Evolutionary conservation across 1,140 invertebrate species (phyloP).

Genomic region (Ceratosolen fusciceps): DNA sequence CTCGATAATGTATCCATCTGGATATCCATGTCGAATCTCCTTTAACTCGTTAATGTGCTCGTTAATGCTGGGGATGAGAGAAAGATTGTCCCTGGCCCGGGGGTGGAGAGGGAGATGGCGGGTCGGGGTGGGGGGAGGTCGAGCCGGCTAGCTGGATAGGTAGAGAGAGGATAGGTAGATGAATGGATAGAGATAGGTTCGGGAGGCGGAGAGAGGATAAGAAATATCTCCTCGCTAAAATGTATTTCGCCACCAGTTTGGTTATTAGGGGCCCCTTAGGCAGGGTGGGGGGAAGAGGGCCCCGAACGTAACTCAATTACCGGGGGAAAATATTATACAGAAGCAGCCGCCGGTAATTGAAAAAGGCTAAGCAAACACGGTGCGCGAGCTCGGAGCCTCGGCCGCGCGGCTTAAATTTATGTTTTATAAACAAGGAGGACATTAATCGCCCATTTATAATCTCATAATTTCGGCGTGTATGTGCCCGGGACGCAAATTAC

Average conservation of each 20-base stretch:
- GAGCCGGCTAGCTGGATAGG: too few species aligned
- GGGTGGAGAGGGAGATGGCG: too few species aligned
- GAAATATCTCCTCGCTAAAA: background rate
- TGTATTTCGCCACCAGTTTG: constrained; percentile 1
- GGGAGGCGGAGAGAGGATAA: background rate
- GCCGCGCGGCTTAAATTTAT: constrained; percentile 37
- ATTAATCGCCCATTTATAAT: constrained; percentile 52
- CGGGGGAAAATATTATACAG: constrained; percentile 34
- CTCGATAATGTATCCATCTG: constrained; percentile 11
- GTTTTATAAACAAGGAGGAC: constrained; percentile 50
- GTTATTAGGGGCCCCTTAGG: background rate
- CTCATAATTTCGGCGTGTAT: constrained; percentile 43
- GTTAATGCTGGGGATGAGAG: background rate
- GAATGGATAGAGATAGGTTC: background rate
- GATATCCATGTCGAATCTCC: background rate
- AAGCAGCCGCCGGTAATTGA: constrained; percentile 32
- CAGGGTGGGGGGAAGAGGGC: too few species aligned
- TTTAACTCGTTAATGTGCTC: constrained; percentile 11
- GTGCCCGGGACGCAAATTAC: constrained; percentile 1
- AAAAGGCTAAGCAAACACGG: constrained; percentile 34
- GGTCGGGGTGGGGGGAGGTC: too few species aligned
- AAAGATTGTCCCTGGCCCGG: too few species aligned
- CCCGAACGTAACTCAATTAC: constrained; percentile 46
- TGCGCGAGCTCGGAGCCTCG: background rate
- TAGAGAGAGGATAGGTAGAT: background rate